Evolutionary conservation across 2,888 invertebrate genomes (phyloP), one percentile per base, ranked within the genome.

Genomic region (Anticlea derivata): DNA sequence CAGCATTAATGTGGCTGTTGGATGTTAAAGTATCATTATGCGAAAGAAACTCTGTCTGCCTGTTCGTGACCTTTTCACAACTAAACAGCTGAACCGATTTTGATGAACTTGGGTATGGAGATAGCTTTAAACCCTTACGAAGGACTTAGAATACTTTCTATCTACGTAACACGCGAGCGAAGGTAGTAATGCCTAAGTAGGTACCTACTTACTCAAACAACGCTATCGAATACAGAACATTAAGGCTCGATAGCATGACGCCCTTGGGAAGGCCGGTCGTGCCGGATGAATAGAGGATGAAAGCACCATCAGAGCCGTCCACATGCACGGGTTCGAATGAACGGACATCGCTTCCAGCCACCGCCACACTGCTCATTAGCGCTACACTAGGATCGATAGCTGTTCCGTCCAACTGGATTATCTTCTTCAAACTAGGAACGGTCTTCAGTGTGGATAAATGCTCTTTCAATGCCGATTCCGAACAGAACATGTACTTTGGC

Each of bases 211-310:
- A 85, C 78, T 75, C 65, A 66, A 74, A 93, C 69, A 82, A 93
- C 90, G 61, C 71, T 64, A 72, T 93, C 89, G 38, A 93, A 91
- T 59, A 81, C 10, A 86, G 55, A 8, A 71, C 59, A 47, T 86
- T 86, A 2, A 78, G 55, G 66, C 95, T 95, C 0, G 94, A 92
- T 17, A 96, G 76, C 92, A 93, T 92, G 0, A 96, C 95, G 11
- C 95, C 95, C 80, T 96, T 96, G 0, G 96, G 95, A 35, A 95
- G 82, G 0, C 96, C 96, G 0, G 96, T 96, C 0, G 96, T 96
- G 0, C 96, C 92, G 44, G 93, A 93, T 1, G 93, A 93, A 68
- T 92, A 93, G 4, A 93, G 86, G 31, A 93, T 78, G 52, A 91
- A 78, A 0, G 67, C 71, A 0, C 63, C 60, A 35, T 79, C 78